Percentiles rank a stretch among this genome's conserved stretches.
Conservation (phyloP, 2,888 invertebrate genomes). For the Bombylius major region DNA sequence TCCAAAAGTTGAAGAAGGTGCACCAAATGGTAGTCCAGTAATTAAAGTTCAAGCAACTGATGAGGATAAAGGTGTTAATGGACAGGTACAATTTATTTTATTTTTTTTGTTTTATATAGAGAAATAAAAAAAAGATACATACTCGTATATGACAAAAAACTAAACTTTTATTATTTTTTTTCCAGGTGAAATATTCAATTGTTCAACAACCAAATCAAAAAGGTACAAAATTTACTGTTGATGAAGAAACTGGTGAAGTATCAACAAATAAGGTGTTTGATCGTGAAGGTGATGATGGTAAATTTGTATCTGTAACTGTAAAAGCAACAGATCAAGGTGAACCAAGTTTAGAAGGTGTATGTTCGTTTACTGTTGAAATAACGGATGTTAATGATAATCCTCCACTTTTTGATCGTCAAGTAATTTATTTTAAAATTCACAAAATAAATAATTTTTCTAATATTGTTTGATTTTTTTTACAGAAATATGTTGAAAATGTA, state of each 20-base stretch:
- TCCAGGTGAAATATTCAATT: constrained; percentile 81
- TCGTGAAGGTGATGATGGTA: constrained; percentile 91
- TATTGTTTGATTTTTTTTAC: constrained; percentile 26
- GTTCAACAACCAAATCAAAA: constrained; percentile 91
- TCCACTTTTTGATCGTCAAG: constrained; percentile 88
- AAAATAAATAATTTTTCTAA: background rate
- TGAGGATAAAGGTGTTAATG: constrained; percentile 91
- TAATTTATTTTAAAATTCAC: constrained; percentile 29
- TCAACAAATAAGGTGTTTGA: constrained; percentile 93
- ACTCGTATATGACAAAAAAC: too few species aligned
- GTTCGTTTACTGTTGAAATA: constrained; percentile 95
- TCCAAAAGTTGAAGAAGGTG: constrained; percentile 89
- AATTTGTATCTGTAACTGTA: constrained; percentile 91
- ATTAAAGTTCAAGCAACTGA: constrained; percentile 90
- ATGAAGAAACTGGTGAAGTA: constrained; percentile 90
- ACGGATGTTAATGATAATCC: constrained; percentile 97
- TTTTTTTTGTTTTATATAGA: too few species aligned
- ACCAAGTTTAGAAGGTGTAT: constrained; percentile 92
- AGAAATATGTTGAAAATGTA: constrained; percentile 95
- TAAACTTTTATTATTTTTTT: background rate
- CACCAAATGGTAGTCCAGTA: constrained; percentile 85
- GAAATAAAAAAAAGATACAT: too few species aligned
- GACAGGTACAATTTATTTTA: constrained; percentile 43
- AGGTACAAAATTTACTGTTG: constrained; percentile 89
- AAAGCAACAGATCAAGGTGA: constrained; percentile 99